A percentile compares a stretch with the other conserved stretches of the same genome.
phyloP scores from a whole-genome alignment of 1,140 invertebrate genomes.

The Tetraneura akinire region DNA sequence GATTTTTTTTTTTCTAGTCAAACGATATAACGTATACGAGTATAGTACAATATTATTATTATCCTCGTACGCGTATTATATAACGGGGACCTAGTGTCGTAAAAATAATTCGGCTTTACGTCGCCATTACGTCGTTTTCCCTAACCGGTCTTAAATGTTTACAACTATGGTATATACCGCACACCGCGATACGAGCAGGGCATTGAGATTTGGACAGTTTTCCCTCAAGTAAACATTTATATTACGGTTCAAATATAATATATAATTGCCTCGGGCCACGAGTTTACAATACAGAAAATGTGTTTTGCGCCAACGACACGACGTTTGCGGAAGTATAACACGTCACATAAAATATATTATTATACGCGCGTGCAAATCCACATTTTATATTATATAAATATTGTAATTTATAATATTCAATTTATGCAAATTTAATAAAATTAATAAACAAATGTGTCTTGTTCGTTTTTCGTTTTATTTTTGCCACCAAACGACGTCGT shows the following conservation, averaged over 20 bases:
- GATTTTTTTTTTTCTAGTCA: neutral
- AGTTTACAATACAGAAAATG: neutral
- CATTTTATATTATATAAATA: neutral
- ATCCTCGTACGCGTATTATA: neutral
- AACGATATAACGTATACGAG: too few species aligned
- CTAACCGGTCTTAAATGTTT: constrained; percentile 38
- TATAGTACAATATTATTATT: too few species aligned
- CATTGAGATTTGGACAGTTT: neutral
- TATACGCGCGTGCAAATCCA: too few species aligned
- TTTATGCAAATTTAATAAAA: too few species aligned
- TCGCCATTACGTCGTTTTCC: constrained; percentile 18
- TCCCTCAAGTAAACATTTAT: neutral
- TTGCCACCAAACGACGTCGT: neutral
- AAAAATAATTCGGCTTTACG: constrained; percentile 34
- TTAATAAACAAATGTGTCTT: too few species aligned
- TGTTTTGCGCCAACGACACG: neutral
- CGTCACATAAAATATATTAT: neutral
- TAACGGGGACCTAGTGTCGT: neutral
- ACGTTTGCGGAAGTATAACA: neutral
- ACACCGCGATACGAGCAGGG: neutral
- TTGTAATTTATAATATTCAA: too few species aligned
- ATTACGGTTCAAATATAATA: neutral
- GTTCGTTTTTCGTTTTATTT: too few species aligned
- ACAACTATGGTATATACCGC: neutral
- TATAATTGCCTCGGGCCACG: neutral